These are phyloP conservation scores for Ciconia nigra DNA, from an alignment of 2,797 vertebrate genomes.

Conservation along the genomic window DNA sequence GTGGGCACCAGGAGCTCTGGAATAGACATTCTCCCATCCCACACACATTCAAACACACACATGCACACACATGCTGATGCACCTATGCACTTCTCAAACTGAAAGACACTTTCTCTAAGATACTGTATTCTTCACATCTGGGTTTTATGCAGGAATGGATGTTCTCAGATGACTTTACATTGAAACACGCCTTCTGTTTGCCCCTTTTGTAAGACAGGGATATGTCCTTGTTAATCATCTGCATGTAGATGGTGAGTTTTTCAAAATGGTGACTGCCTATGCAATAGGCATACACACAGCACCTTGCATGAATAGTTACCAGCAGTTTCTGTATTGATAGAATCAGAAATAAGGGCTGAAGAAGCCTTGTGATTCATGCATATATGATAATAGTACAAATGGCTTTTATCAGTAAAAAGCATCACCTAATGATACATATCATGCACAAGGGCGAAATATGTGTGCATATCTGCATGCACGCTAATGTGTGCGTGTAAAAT, in stretches of 20 bases:
- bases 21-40: accelerated
- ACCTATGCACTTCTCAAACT: neutral
- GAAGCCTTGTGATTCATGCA: neutral
- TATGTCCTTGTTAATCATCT: neutral
- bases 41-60: accelerated
- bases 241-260: neutral
- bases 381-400: neutral
- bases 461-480: accelerated
- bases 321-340: neutral
- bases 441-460: neutral
- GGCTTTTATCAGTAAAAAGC: neutral
- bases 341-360: neutral
- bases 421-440: too few relatives aligned
- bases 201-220: neutral
- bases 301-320: neutral
- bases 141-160: neutral
- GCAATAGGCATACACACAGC: neutral
- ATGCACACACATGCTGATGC: neutral
- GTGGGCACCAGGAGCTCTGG: neutral
- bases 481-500: accelerated
- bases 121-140: accelerated
- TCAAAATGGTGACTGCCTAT: neutral
- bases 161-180: neutral
- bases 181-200: neutral
- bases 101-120: neutral